phyloP scores from a whole-genome alignment of 2,797 vertebrate species.

The Acipenser ruthenus region DNA sequence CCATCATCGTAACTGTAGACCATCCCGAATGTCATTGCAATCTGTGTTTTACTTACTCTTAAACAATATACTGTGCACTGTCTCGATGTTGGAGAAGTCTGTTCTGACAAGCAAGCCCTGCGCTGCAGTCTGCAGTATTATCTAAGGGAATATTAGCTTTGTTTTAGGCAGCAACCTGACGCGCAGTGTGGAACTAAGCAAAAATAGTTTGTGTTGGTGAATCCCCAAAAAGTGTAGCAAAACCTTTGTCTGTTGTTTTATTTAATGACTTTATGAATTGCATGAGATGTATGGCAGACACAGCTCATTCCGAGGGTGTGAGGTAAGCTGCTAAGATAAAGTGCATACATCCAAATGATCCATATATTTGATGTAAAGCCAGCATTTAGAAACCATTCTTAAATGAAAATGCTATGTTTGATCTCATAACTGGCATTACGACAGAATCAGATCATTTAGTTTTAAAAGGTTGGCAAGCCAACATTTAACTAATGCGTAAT shows the following conservation, averaged over 20 bases:
- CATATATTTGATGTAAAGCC: neutral
- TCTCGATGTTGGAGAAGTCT: neutral
- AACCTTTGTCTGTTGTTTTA: slow-evolving; percentile 14
- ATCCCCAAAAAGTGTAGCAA: slow-evolving; percentile 19
- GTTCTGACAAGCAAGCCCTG: slow-evolving; percentile 4
- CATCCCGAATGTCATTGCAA: slow-evolving; percentile 18
- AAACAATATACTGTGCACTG: neutral
- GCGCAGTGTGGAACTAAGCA: slow-evolving; percentile 14
- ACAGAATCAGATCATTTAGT: neutral
- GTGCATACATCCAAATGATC: slow-evolving; percentile 7
- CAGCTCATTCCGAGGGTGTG: slow-evolving; percentile 20
- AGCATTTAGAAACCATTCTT: neutral
- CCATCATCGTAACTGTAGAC: slow-evolving; percentile 7
- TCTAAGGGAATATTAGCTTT: slow-evolving; percentile 9
- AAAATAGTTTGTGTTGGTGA: slow-evolving; percentile 24
- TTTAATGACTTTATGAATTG: slow-evolving; percentile 14
- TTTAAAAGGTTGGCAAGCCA: no score
- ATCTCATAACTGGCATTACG: neutral
- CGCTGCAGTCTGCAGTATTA: slow-evolving; percentile 14
- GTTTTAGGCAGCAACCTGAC: slow-evolving; percentile 23
- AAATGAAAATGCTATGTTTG: neutral
- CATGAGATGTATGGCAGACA: slow-evolving; percentile 24
- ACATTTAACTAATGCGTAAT: no score
- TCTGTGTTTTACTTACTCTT: slow-evolving; percentile 8
- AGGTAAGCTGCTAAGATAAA: slow-evolving; percentile 13